A percentile compares a stretch with the other conserved stretches of the same genome.
phyloP scores from a whole-genome alignment of 2,888 invertebrate species.

The Cryptus armator region DNA sequence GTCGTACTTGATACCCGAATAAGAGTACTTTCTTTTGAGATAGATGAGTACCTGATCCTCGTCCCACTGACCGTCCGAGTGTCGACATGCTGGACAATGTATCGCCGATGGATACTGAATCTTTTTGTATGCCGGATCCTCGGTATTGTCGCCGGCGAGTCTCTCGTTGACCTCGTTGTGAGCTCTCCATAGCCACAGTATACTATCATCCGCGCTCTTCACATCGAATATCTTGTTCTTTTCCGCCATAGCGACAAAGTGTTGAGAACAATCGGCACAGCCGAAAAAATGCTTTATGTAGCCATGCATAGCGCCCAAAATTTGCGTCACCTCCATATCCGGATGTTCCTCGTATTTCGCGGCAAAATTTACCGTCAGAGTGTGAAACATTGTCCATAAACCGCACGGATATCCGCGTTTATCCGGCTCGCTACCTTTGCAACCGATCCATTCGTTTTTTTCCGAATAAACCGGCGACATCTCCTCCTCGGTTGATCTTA shows the following conservation, averaged over 20 bases:
- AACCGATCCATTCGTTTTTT: conserved; percentile 90
- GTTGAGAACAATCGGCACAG: conserved; percentile 95
- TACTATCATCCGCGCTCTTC: conserved; percentile 90
- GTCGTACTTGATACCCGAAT: conserved; percentile 73
- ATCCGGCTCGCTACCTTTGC: conserved; percentile 91
- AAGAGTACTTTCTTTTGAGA: conserved; percentile 87
- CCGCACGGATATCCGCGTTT: conserved; percentile 97
- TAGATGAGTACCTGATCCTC: conserved; percentile 88
- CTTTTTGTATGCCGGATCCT: conserved; percentile 96
- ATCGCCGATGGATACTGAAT: conserved; percentile 92
- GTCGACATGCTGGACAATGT: conserved; percentile 90
- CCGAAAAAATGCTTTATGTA: conserved; percentile 97
- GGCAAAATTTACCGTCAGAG: conserved; percentile 91
- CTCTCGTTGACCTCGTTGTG: conserved; percentile 97
- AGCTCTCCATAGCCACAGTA: conserved; percentile 97
- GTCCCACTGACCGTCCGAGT: conserved; percentile 88
- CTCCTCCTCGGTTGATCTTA: conserved; percentile 86
- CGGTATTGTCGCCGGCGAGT: conserved; percentile 93
- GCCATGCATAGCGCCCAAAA: conserved; percentile 93
- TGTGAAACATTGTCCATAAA: conserved; percentile 98
- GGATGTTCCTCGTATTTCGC: conserved; percentile 72
- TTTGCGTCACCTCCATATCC: conserved; percentile 87
- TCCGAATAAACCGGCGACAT: conserved; percentile 87
- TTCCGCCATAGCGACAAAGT: conserved; percentile 95
- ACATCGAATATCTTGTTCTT: conserved; percentile 90